Evolutionary conservation across 2,888 invertebrate species (phyloP).

Genomic region (Nematopogon swammerdamellus): DNA sequence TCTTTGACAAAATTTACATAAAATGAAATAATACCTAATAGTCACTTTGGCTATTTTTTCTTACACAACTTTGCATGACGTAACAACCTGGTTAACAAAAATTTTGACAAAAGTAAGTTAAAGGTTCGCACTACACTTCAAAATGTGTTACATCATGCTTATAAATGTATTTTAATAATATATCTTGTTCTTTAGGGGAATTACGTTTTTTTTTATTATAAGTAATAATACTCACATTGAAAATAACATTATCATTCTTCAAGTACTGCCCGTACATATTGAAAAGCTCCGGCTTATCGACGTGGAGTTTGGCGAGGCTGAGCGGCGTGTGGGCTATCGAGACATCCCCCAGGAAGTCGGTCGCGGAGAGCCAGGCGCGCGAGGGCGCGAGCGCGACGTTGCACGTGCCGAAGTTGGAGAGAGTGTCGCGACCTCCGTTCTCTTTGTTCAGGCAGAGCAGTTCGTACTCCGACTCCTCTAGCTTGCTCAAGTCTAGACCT

Average conservation of each 20-base stretch:
- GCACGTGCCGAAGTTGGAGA: slow-evolving; percentile 55
- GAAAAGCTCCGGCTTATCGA: slow-evolving; percentile 56
- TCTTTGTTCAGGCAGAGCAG: slow-evolving; percentile 59
- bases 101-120: too few species aligned
- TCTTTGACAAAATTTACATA: too few species aligned
- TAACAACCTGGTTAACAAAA: too few species aligned
- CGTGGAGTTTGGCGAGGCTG: slow-evolving; percentile 53
- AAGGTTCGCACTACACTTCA: too few species aligned
- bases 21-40: too few species aligned
- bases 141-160: too few species aligned
- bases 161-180: too few species aligned
- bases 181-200: too few species aligned
- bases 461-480: slow-evolving; percentile 54
- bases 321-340: slow-evolving; percentile 63
- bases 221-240: slow-evolving; percentile 43
- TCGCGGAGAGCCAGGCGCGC: slow-evolving; percentile 45
- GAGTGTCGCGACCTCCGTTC: slow-evolving; percentile 46
- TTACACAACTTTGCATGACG: too few species aligned
- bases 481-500: slow-evolving; percentile 57
- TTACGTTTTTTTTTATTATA: too few species aligned
- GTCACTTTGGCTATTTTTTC: too few species aligned
- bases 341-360: slow-evolving; percentile 49
- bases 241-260: slow-evolving; percentile 47
- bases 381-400: slow-evolving; percentile 63
- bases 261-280: slow-evolving; percentile 62